A percentile compares a stretch with the other conserved stretches of the same genome.
These are phyloP conservation scores for Chironomus riparius DNA, from an alignment of 2,888 invertebrate genomes.

Conservation along the genomic window DNA sequence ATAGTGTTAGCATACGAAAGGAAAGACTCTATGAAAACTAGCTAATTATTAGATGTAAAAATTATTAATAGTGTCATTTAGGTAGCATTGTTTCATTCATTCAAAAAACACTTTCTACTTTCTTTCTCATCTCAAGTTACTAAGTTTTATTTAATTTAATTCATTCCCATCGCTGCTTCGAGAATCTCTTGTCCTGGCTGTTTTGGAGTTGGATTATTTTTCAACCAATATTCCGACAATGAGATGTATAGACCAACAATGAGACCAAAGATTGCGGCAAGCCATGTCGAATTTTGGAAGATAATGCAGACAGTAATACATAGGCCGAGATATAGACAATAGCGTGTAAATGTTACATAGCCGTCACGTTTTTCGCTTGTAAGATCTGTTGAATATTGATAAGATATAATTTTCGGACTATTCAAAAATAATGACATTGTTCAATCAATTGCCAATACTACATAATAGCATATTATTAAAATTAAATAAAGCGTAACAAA, in stretches of 20 bases:
- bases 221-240: constrained; percentile 69
- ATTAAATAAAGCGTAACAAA: constrained; percentile 12
- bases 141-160: background rate
- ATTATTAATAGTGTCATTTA: too few relatives aligned
- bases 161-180: constrained; percentile 18
- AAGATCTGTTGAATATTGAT: constrained; percentile 38
- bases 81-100: too few relatives aligned
- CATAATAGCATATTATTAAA: background rate
- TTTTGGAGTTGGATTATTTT: constrained; percentile 33
- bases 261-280: constrained; percentile 70
- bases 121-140: background rate
- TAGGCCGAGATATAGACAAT: constrained; percentile 75
- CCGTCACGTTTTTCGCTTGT: constrained; percentile 46
- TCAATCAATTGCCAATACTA: background rate
- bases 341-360: constrained; percentile 56
- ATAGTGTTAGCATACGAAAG: too few relatives aligned
- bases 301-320: constrained; percentile 78
- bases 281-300: constrained; percentile 65
- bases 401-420: constrained; percentile 28
- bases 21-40: too few relatives aligned
- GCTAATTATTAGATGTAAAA: too few relatives aligned
- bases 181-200: constrained; percentile 18
- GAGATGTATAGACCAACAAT: constrained; percentile 75
- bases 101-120: too few relatives aligned
- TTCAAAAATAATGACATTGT: background rate